Percentiles rank a stretch among this genome's conserved stretches.
Conservation (phyloP, 2,888 invertebrate species). For the Amaurobius ferox region DNA sequence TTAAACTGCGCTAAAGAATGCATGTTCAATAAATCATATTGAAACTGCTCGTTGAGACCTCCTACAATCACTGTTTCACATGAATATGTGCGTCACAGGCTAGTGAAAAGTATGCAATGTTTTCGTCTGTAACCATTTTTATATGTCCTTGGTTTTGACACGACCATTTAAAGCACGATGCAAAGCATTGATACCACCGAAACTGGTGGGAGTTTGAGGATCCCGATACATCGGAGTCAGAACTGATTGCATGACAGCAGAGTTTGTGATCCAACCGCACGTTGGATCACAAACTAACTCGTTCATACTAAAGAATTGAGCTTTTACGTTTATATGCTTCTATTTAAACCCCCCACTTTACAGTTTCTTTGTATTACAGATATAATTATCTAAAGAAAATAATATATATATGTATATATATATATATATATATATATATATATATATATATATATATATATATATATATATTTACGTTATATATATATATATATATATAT, state of each 20-base stretch:
- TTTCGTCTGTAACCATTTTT: slow-evolving; percentile 51
- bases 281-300: no score
- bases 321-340: background rate
- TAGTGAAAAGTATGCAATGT: slow-evolving; percentile 65
- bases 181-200: slow-evolving; percentile 24
- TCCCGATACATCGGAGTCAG: slow-evolving; percentile 28
- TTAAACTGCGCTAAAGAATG: slow-evolving; percentile 58
- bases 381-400: background rate
- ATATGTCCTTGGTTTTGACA: slow-evolving; percentile 23
- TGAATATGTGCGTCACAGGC: slow-evolving; percentile 37
- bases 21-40: slow-evolving; percentile 74
- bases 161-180: slow-evolving; percentile 21
- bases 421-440: background rate
- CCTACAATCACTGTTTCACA: slow-evolving; percentile 68
- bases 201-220: slow-evolving; percentile 21
- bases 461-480: no score
- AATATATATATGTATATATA: background rate
- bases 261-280: background rate
- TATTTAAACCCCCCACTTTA: background rate
- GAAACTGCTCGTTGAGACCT: slow-evolving; percentile 74
- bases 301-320: background rate
- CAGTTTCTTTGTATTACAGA: background rate
- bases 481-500: no score
- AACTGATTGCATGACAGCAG: background rate
- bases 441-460: background rate